phyloP scores from a whole-genome alignment of 2,797 vertebrate genomes.

The Capromys pilorides region DNA sequence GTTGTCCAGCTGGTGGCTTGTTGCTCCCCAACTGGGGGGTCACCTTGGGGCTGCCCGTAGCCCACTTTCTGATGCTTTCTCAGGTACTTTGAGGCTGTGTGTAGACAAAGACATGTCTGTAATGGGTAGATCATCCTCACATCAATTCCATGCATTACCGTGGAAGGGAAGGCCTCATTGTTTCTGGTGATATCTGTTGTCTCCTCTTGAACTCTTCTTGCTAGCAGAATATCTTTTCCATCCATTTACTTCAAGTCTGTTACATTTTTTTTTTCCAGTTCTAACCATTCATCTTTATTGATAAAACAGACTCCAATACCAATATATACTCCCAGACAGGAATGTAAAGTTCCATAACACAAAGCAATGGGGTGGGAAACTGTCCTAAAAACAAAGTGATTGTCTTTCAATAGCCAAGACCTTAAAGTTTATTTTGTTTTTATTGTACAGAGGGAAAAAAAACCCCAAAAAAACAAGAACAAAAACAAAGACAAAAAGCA shows the following conservation, averaged over 20 bases:
- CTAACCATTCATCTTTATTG: no score
- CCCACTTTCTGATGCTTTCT: background rate
- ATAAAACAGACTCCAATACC: no score
- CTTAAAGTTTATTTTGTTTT: conserved; percentile 63
- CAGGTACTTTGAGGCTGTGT: background rate
- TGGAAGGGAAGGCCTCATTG: background rate
- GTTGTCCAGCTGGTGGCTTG: background rate
- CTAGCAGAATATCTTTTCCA: background rate
- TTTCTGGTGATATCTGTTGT: background rate
- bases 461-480: no score
- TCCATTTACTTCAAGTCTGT: background rate
- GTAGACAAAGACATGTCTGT: background rate
- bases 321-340: no score
- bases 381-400: conserved; percentile 79
- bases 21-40: background rate
- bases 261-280: background rate
- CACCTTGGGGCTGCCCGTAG: background rate
- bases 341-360: conserved; percentile 79
- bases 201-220: background rate
- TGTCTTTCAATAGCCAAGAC: conserved; percentile 73
- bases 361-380: conserved; percentile 83
- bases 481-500: no score
- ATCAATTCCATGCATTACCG: background rate
- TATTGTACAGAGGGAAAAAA: no score
- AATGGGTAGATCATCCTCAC: background rate